A percentile compares a stretch with the other conserved stretches of the same genome.
These are phyloP conservation scores for Hypomecis atomaria DNA, from an alignment of 2,888 invertebrate genomes.

Conservation along the genomic window DNA sequence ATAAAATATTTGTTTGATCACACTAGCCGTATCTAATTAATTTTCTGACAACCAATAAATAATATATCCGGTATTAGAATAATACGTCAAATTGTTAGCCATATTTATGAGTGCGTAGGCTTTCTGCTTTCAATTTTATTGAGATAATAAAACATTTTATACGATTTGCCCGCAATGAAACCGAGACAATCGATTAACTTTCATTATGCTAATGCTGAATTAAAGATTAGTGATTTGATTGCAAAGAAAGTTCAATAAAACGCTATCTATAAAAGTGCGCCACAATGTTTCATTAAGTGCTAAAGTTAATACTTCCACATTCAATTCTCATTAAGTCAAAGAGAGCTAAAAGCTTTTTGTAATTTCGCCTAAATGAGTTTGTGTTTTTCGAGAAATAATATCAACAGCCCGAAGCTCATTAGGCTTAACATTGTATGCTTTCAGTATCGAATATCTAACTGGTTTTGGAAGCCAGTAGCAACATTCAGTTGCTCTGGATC, in stretches of 20 bases:
- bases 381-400: constrained; percentile 34
- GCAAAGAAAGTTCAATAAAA: constrained; percentile 43
- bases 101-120: constrained; percentile 53
- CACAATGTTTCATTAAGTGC: constrained; percentile 29
- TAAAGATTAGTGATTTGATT: constrained; percentile 41
- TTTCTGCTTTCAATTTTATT: constrained; percentile 61
- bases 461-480: constrained; percentile 31
- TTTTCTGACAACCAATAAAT: constrained; percentile 52
- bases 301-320: constrained; percentile 45
- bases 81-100: constrained; percentile 43
- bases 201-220: constrained; percentile 50
- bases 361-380: constrained; percentile 44
- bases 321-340: constrained; percentile 38
- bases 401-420: constrained; percentile 32
- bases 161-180: constrained; percentile 46
- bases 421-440: constrained; percentile 31
- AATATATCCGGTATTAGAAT: constrained; percentile 56
- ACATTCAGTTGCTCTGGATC: constrained; percentile 28
- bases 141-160: constrained; percentile 51
- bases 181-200: constrained; percentile 50
- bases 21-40: constrained; percentile 47
- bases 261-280: constrained; percentile 38
- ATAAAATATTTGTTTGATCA: constrained; percentile 51
- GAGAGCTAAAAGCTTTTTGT: constrained; percentile 54
- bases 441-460: constrained; percentile 34